phyloP scores from a whole-genome alignment of 2,888 invertebrate species.

The Rhyacophila evoluta region DNA sequence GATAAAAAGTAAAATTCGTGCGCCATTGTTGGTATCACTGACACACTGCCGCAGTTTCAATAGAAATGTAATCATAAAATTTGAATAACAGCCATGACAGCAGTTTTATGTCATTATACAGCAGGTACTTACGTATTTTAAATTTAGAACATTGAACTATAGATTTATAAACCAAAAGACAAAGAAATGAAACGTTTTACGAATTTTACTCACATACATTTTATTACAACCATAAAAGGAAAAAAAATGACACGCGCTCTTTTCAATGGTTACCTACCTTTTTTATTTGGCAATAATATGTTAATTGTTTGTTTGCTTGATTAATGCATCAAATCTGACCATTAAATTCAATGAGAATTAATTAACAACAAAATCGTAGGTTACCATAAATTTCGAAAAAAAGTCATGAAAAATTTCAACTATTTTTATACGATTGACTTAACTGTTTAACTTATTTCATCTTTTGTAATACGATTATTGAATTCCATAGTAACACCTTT shows the following conservation, averaged over 20 bases:
- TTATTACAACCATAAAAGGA: background rate
- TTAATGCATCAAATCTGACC: background rate
- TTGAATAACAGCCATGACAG: background rate
- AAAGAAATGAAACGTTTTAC: background rate
- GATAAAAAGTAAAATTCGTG: constrained; percentile 7
- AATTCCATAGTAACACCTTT: no score
- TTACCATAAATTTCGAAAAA: no score
- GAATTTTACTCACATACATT: background rate
- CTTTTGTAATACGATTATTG: no score
- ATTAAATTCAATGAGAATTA: no score
- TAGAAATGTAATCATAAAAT: background rate
- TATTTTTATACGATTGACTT: no score
- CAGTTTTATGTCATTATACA: background rate
- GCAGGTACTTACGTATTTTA: background rate
- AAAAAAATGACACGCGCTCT: background rate
- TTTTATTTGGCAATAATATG: background rate
- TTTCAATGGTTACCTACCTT: background rate
- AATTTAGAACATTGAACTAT: constrained; percentile 5
- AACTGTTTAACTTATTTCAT: no score
- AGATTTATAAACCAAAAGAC: background rate
- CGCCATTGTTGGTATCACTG: background rate
- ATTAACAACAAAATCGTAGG: no score
- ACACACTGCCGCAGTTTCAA: background rate
- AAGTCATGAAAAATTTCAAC: no score
- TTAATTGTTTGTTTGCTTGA: background rate